These are phyloP conservation scores for Ramphastos sulfuratus DNA, from an alignment of 2,113 vertebrate species.

Conservation along the genomic window DNA sequence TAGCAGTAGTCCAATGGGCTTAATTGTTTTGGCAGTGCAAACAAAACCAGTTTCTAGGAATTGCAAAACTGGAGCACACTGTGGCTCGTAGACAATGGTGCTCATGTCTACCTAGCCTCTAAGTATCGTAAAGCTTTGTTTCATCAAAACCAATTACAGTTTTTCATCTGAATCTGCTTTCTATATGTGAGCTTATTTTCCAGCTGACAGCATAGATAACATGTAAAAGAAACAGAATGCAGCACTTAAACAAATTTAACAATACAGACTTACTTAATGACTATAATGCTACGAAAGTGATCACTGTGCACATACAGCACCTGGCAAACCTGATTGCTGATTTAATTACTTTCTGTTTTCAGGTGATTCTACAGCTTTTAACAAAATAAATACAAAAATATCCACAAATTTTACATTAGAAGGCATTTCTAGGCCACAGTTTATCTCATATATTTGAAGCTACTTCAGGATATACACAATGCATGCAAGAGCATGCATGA, in stretches of 20 bases:
- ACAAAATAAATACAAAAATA: neutral
- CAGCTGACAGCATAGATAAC: neutral
- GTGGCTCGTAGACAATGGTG: rapidly evolving
- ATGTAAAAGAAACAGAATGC: neutral
- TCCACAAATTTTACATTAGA: neutral
- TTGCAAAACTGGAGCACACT: neutral
- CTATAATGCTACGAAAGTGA: neutral
- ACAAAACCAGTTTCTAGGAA: neutral
- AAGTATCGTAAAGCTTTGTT: neutral
- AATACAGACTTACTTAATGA: neutral
- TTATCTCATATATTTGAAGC: neutral
- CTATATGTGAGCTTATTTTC: neutral
- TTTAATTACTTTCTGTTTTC: neutral
- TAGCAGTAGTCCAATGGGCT: neutral
- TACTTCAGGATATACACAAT: neutral
- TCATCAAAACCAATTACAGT: neutral
- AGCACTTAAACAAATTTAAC: slow-evolving; percentile 24
- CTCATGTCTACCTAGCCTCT: neutral
- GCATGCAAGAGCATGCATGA: neutral
- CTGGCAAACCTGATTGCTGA: neutral
- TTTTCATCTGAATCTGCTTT: neutral
- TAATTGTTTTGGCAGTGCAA: neutral
- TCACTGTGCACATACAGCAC: neutral
- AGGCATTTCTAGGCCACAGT: neutral
- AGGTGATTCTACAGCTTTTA: neutral